phyloP scores from a whole-genome alignment of 35 echinoderm and acorn worm species.

The Anneissia japonica region DNA sequence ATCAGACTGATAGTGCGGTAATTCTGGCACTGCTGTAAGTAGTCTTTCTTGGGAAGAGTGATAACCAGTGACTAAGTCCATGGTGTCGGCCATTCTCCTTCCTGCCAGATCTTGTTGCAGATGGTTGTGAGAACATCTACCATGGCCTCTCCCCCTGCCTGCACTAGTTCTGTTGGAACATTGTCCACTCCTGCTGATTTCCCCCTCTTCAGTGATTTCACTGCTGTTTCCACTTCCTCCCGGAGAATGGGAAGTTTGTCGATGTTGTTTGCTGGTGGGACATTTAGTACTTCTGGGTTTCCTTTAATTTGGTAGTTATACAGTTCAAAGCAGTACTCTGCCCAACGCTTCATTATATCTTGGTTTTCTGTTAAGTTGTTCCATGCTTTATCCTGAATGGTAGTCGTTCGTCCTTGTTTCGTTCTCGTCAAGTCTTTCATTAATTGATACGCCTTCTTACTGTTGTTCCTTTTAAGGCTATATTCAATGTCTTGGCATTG shows the following conservation, averaged over 20 bases:
- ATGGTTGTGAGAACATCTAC: conserved; percentile 11
- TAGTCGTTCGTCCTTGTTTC: not conserved
- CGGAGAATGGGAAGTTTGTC: not conserved
- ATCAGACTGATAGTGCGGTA: conserved; percentile 27
- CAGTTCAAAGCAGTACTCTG: conserved; percentile 13
- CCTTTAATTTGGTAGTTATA: not conserved
- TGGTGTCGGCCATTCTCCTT: conserved; percentile 28
- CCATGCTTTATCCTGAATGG: not conserved
- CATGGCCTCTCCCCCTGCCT: conserved; percentile 6
- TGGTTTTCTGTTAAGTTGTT: not conserved
- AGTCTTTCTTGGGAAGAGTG: conserved; percentile 55
- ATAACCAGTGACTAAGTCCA: conserved; percentile 45
- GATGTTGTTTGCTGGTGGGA: not conserved
- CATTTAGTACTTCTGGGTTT: not conserved
- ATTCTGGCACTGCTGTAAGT: conserved; percentile 38
- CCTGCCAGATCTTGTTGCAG: conserved; percentile 55
- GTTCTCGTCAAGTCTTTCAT: too few relatives aligned
- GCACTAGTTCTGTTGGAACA: conserved; percentile 3
- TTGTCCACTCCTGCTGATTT: conserved; percentile 7
- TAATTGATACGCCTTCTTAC: too few relatives aligned
- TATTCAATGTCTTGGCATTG: too few relatives aligned
- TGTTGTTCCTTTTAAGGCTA: too few relatives aligned
- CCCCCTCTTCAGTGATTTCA: not conserved
- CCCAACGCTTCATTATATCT: not conserved
- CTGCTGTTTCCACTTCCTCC: conserved; percentile 1